A percentile compares a stretch with the other conserved stretches of the same genome.
phyloP scores from a whole-genome alignment of 2,888 invertebrate genomes.

The Phrixothrix hirtus region DNA sequence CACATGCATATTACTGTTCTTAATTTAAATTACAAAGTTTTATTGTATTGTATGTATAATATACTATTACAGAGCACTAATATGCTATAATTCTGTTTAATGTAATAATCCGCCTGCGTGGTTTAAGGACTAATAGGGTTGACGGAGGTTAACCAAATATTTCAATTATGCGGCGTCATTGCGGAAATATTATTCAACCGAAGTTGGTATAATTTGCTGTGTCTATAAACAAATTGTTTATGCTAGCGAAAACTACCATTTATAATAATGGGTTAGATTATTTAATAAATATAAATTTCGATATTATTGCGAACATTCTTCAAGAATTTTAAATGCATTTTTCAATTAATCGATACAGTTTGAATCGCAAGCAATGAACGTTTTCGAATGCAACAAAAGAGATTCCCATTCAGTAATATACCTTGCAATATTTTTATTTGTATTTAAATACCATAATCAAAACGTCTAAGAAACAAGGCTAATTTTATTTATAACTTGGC shows the following conservation, averaged over 20 bases:
- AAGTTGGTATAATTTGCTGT: conserved; percentile 26
- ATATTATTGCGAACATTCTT: too few species aligned
- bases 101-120: conserved; percentile 24
- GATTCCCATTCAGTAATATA: too few species aligned
- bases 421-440: too few species aligned
- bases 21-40: conserved; percentile 30
- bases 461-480: too few species aligned
- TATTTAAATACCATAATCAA: too few species aligned
- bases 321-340: too few species aligned
- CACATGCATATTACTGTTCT: conserved; percentile 30
- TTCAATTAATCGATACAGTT: not conserved
- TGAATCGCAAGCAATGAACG: too few species aligned
- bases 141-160: conserved; percentile 32
- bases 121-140: conserved; percentile 28
- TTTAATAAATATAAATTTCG: not conserved
- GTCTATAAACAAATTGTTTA: conserved; percentile 19
- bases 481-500: too few species aligned
- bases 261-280: conserved; percentile 5
- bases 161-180: conserved; percentile 30
- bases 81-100: conserved; percentile 21
- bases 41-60: conserved; percentile 16
- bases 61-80: conserved; percentile 17
- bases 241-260: conserved; percentile 7
- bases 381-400: too few species aligned
- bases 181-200: conserved; percentile 27